Conservation (phyloP, 2,113 vertebrate species). For the Felis chaus region DNA sequence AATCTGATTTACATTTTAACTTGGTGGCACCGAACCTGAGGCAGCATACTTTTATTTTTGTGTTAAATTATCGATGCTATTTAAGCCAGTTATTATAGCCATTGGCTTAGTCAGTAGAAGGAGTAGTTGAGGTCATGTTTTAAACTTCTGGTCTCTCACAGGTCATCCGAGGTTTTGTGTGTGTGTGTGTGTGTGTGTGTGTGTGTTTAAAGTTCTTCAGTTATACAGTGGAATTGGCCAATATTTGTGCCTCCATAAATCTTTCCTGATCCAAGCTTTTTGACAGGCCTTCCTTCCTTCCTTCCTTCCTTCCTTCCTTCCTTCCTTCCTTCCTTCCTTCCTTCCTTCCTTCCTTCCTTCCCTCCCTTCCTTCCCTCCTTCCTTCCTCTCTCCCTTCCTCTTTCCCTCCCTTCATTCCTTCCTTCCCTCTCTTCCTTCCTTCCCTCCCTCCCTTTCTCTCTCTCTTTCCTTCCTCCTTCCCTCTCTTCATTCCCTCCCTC, state of each 20-base stretch:
- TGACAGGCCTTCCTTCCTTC: not conserved
- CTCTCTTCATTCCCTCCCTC: not conserved
- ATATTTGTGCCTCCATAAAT: not conserved
- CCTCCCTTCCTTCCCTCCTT: not conserved
- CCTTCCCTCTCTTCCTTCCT: not conserved
- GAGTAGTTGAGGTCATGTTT: not conserved
- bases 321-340: not conserved
- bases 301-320: not conserved
- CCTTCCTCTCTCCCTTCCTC: not conserved
- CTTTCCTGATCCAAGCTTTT: not conserved
- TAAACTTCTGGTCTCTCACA: not conserved
- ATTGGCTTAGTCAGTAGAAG: not conserved
- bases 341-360: not conserved
- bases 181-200: not conserved
- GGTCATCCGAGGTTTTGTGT: not conserved
- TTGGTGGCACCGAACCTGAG: not conserved
- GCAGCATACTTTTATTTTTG: not conserved
- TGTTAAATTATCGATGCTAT: not conserved
- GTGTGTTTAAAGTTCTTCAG: not conserved
- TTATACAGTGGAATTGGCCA: not conserved
- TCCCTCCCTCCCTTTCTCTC: no score
- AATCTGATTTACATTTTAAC: not conserved
- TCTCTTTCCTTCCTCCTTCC: no score
- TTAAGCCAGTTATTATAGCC: not conserved
- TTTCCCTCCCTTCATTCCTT: not conserved